Base-by-base conservation (phyloP, 1,140 invertebrate species). In the silkworm (Bombyx mori) region DNA sequence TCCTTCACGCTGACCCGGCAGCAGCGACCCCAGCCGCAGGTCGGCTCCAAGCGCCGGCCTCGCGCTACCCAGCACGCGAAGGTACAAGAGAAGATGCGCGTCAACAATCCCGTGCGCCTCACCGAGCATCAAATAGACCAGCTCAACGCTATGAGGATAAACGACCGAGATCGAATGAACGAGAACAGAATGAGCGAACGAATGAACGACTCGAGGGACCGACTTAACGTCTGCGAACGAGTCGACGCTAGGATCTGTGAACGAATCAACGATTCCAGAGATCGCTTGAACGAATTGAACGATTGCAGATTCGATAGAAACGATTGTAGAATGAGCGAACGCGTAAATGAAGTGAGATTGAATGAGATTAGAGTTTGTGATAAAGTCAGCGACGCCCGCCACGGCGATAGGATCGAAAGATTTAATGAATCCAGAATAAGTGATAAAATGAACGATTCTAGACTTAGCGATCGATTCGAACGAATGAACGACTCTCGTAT, bases 101-200 rank as follows among this genome's bases (percentile, higher is more conserved):
- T 79, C 6, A 80, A 79, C 51, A 76, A 60, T 52, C 75, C 74
- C 3, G 48, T 79, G 3, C 55, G 83, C 55, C 46, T 83, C 10
- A 80, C 71, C 1, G 80, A 82, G 66, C 79, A 82, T 59, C 82
- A 83, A 49, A 77, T 83, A 42, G 79, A 84, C 63, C 79, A 83
- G 6, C 52, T 82, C 1, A 84, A 84, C 52, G 42, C 8, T 42
- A 62, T 63, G 52, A 51, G 63, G 56, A 57, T 66, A 54, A 57
- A 63, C 46, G 56, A 52, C 12, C 3, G 57, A 12, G 67, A 71
- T 48, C 57, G 72, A 42, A 42, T 65, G 42, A 77, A 71, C 52
- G 73, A 73, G 51, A 62, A 63, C 1, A 62, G 68, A 54, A 58
- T 65, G 44, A 55, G 54, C 7, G 73, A 75, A 42, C 44, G 72